Conservation (phyloP, 2,888 invertebrate genomes). For the Globia sparganii region DNA sequence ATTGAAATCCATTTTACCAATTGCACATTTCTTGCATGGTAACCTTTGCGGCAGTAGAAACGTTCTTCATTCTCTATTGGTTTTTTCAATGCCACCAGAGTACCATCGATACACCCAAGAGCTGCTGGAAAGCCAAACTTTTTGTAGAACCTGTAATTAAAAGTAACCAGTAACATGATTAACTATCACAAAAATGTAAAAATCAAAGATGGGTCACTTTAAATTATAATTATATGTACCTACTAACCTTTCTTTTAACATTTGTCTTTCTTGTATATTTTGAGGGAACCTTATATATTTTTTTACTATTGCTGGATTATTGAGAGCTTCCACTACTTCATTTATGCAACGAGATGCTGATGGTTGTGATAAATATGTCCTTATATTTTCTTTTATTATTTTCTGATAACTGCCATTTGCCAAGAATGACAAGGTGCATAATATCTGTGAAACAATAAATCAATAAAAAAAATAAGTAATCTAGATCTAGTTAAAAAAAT, state of each 20-base stretch:
- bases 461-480: background rate
- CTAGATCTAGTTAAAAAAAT: constrained; percentile 13
- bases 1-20: constrained; percentile 36
- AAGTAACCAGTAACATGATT: constrained; percentile 7
- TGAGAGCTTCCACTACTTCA: constrained; percentile 19
- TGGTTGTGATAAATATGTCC: constrained; percentile 16
- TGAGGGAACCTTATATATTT: constrained; percentile 14
- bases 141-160: constrained; percentile 52
- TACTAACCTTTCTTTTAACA: constrained; percentile 26
- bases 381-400: constrained; percentile 8
- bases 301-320: constrained; percentile 16
- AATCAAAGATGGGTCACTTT: background rate
- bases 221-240: constrained; percentile 6
- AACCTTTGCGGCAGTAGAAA: constrained; percentile 53
- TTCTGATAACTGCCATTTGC: constrained; percentile 24
- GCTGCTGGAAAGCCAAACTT: constrained; percentile 50
- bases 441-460: background rate
- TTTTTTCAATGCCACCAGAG: constrained; percentile 47
- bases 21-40: constrained; percentile 58
- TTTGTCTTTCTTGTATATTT: constrained; percentile 19
- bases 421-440: background rate
- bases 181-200: constrained; percentile 2
- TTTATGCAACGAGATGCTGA: constrained; percentile 18
- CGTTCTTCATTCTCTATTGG: constrained; percentile 51
- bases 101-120: constrained; percentile 55